phyloP scores from a whole-genome alignment of 2,888 invertebrate genomes.

The Mesorhabditis spiculigera region DNA sequence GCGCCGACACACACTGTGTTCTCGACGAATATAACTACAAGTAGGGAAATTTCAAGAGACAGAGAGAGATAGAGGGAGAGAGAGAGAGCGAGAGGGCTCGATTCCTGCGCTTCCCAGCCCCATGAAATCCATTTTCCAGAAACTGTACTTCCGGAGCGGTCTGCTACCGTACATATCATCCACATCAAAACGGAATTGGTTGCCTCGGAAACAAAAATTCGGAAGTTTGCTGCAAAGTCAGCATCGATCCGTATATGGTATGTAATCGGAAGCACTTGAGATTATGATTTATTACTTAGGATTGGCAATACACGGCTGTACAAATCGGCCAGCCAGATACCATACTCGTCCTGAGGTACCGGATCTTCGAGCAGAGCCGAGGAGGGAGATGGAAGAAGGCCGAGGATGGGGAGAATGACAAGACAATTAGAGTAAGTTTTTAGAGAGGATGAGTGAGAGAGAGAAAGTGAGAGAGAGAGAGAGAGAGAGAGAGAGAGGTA shows the following conservation, averaged over 20 bases:
- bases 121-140: neutral
- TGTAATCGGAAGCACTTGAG: neutral
- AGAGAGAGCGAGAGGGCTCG: no score
- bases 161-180: constrained; percentile 47
- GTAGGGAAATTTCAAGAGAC: constrained; percentile 8
- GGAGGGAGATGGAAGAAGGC: neutral
- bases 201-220: constrained; percentile 33
- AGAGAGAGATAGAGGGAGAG: no score
- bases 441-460: neutral
- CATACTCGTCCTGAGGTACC: constrained; percentile 31
- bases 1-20: constrained; percentile 40
- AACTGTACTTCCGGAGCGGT: constrained; percentile 33
- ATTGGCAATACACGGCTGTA: constrained; percentile 43
- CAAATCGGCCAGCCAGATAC: constrained; percentile 41
- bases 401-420: constrained; percentile 16
- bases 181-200: constrained; percentile 36
- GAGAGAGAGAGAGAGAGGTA: no score
- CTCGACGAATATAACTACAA: constrained; percentile 45
- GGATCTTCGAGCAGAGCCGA: constrained; percentile 26
- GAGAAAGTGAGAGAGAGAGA: no score
- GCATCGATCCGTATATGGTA: constrained; percentile 38
- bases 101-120: no score
- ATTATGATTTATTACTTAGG: no score
- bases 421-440: constrained; percentile 14
- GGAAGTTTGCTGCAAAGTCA: constrained; percentile 44